phyloP scores from a whole-genome alignment of 2,797 vertebrate genomes.

The Thripadectes ignobilis region DNA sequence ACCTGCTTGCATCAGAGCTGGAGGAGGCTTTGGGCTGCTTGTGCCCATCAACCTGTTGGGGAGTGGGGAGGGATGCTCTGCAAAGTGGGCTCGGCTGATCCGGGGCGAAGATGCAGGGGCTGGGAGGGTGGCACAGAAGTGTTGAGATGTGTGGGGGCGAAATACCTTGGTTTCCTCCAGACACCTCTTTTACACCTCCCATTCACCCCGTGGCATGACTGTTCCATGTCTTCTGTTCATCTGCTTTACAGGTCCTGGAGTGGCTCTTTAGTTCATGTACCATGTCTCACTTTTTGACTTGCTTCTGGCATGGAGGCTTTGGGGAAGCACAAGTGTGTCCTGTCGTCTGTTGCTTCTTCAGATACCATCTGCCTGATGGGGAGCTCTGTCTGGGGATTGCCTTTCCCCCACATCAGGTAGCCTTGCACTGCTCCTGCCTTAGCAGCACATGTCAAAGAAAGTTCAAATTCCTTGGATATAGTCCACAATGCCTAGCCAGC shows the following conservation, averaged over 20 bases:
- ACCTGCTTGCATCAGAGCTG: background rate
- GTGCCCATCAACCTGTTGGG: background rate
- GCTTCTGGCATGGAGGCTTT: background rate
- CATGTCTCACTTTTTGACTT: rapidly evolving
- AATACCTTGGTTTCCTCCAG: background rate
- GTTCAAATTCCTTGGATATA: background rate
- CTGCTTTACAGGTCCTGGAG: background rate
- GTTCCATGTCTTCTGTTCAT: background rate
- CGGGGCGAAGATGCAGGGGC: background rate
- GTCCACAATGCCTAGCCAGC: background rate
- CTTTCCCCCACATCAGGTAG: background rate
- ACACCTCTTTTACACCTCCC: background rate
- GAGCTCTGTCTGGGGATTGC: background rate
- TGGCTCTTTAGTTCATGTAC: background rate
- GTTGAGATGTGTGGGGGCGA: background rate
- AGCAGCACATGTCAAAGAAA: background rate
- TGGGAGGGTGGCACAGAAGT: background rate
- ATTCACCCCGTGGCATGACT: rapidly evolving
- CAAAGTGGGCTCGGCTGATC: background rate
- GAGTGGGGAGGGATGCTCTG: background rate
- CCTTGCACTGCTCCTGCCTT: background rate
- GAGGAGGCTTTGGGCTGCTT: background rate
- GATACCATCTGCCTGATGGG: background rate
- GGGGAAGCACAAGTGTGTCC: background rate
- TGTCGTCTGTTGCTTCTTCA: background rate